Conservation (phyloP, 2,888 invertebrate genomes). For the Drosophila histrio region DNA sequence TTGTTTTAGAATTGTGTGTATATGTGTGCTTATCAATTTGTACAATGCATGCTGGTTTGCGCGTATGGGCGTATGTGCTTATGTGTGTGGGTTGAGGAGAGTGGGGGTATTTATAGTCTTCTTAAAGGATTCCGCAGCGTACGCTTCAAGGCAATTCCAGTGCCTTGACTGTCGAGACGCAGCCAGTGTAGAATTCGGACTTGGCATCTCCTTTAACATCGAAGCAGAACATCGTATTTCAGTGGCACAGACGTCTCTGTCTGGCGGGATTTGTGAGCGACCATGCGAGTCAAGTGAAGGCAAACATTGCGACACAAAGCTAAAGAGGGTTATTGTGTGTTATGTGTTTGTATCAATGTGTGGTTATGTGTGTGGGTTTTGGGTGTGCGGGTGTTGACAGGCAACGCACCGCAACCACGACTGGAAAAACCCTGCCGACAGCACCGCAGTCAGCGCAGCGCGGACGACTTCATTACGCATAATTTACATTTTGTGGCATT, state of each 20-base stretch:
- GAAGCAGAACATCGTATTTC: slow-evolving; percentile 44
- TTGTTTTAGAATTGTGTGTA: slow-evolving; percentile 51
- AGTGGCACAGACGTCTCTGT: slow-evolving; percentile 40
- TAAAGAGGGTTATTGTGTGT: slow-evolving; percentile 62
- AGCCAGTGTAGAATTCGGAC: slow-evolving; percentile 42
- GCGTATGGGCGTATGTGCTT: slow-evolving; percentile 14
- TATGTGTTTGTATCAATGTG: slow-evolving; percentile 8
- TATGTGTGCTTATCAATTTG: slow-evolving; percentile 54
- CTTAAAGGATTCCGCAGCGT: slow-evolving; percentile 72
- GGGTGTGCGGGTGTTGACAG: slow-evolving; percentile 40
- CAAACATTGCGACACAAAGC: slow-evolving; percentile 74
- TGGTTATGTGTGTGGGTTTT: slow-evolving; percentile 15
- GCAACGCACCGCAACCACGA: slow-evolving; percentile 42
- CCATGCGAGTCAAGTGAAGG: slow-evolving; percentile 67
- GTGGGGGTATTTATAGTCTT: slow-evolving; percentile 65
- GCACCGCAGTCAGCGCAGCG: slow-evolving; percentile 21
- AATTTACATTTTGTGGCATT: slow-evolving; percentile 80
- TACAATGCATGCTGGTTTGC: slow-evolving; percentile 34
- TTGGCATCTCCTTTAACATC: slow-evolving; percentile 33
- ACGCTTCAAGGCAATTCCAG: slow-evolving; percentile 60
- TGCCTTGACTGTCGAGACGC: slow-evolving; percentile 36
- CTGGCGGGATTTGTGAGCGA: slow-evolving; percentile 61
- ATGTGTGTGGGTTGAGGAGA: background rate
- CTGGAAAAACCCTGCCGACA: slow-evolving; percentile 44
- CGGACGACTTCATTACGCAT: slow-evolving; percentile 74